These are phyloP conservation scores for Eilema griseolum DNA, from an alignment of 2,888 invertebrate genomes.

Conservation along the genomic window DNA sequence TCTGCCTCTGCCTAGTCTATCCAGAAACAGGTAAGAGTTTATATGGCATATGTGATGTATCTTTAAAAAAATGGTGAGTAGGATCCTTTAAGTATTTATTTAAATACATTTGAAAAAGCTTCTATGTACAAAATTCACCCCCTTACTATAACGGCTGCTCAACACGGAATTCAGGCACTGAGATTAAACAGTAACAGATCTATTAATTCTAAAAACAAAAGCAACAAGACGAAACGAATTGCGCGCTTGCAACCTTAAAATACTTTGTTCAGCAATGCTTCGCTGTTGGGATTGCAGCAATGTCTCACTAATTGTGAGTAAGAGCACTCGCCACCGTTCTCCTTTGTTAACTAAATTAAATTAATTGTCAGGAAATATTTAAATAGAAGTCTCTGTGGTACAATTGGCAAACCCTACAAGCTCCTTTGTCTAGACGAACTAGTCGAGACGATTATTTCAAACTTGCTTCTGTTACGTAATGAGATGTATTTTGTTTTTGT, in stretches of 20 bases:
- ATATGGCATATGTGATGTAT: too few relatives aligned
- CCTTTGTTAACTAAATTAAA: slow-evolving; percentile 83
- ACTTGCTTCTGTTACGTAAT: slow-evolving; percentile 51
- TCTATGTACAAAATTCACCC: neutral
- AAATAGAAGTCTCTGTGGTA: slow-evolving; percentile 73
- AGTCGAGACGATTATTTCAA: slow-evolving; percentile 66
- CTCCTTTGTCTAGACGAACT: slow-evolving; percentile 79
- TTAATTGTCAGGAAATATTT: slow-evolving; percentile 84
- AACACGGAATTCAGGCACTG: slow-evolving; percentile 9
- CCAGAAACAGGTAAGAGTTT: too few relatives aligned
- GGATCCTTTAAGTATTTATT: neutral
- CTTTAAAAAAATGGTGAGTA: too few relatives aligned
- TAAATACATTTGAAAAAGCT: neutral
- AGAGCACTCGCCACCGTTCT: slow-evolving; percentile 66
- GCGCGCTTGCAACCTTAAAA: slow-evolving; percentile 54
- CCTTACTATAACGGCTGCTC: slow-evolving; percentile 6
- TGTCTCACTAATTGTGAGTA: slow-evolving; percentile 79
- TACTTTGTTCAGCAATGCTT: slow-evolving; percentile 52
- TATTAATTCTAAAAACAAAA: slow-evolving; percentile 38
- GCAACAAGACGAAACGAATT: slow-evolving; percentile 49
- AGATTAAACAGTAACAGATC: slow-evolving; percentile 33
- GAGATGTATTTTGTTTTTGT: slow-evolving; percentile 34
- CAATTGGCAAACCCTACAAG: slow-evolving; percentile 75
- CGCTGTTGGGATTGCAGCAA: slow-evolving; percentile 69
- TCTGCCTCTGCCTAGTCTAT: too few relatives aligned